Percentiles rank a stretch among this genome's conserved stretches.
phyloP scores from a whole-genome alignment of 2,888 invertebrate genomes.

The Zygogramma bicolorata region DNA sequence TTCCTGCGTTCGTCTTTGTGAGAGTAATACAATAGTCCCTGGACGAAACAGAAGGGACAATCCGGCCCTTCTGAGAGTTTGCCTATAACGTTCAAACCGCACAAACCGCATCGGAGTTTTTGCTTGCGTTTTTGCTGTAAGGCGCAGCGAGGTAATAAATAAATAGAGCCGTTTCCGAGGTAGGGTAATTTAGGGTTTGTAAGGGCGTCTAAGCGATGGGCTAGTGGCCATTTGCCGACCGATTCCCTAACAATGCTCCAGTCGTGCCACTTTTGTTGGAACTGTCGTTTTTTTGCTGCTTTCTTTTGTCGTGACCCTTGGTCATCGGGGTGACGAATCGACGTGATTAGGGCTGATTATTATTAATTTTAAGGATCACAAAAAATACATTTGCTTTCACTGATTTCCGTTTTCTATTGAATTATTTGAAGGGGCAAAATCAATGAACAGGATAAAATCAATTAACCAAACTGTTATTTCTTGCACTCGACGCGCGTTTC shows the following conservation, averaged over 20 bases:
- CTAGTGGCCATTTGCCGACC: slow-evolving; percentile 48
- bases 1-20: not conserved
- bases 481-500: too few relatives aligned
- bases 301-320: slow-evolving; percentile 42
- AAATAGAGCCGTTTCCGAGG: slow-evolving; percentile 59
- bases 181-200: slow-evolving; percentile 59
- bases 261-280: slow-evolving; percentile 48
- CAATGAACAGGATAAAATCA: too few relatives aligned
- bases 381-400: too few relatives aligned
- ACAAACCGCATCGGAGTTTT: slow-evolving; percentile 42
- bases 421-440: too few relatives aligned
- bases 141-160: slow-evolving; percentile 56
- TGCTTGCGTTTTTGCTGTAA: slow-evolving; percentile 48
- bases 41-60: slow-evolving; percentile 7
- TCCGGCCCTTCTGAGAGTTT: slow-evolving; percentile 5
- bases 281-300: slow-evolving; percentile 43
- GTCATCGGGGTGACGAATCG: slow-evolving; percentile 49
- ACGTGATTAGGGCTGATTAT: slow-evolving; percentile 47
- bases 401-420: too few relatives aligned
- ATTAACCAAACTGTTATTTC: too few relatives aligned
- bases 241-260: slow-evolving; percentile 48
- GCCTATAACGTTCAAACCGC: slow-evolving; percentile 15
- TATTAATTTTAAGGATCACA: too few relatives aligned
- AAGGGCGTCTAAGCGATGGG: slow-evolving; percentile 46
- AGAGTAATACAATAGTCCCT: slow-evolving; percentile 1